phyloP scores from a whole-genome alignment of 2,888 invertebrate genomes.

The Eupithecia subfuscata region DNA sequence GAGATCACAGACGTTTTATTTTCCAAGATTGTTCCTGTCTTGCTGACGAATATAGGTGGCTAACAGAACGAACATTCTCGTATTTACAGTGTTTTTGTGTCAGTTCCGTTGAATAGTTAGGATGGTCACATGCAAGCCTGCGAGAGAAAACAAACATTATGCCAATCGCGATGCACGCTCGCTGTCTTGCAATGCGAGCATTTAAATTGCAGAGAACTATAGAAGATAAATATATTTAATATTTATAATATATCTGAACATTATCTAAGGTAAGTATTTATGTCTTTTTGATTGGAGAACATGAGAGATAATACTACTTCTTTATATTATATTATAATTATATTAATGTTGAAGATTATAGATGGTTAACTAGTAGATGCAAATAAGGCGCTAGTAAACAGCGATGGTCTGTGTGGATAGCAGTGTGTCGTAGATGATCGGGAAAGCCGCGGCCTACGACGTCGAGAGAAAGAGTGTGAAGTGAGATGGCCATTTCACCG shows the following conservation, averaged over 20 bases:
- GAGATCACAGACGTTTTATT: conserved; percentile 50
- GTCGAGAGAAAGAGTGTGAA: conserved; percentile 82
- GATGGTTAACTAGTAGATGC: not conserved
- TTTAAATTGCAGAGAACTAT: conserved; percentile 6
- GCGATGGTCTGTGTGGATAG: conserved; percentile 25
- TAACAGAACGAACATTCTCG: conserved; percentile 64
- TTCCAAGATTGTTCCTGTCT: conserved; percentile 58
- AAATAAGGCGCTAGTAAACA: conserved; percentile 16
- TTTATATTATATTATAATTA: not conserved
- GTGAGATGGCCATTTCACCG: conserved; percentile 83
- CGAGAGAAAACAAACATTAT: conserved; percentile 66
- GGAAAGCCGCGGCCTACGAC: conserved; percentile 70
- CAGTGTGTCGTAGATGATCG: conserved; percentile 48
- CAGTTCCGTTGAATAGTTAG: conserved; percentile 78
- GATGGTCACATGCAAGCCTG: conserved; percentile 75
- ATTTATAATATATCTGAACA: not conserved
- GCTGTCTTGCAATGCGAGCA: conserved; percentile 12
- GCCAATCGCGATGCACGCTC: conserved; percentile 54
- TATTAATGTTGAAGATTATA: not conserved
- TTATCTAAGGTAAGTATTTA: not conserved
- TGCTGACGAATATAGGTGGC: conserved; percentile 53
- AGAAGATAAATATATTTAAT: too few relatives aligned
- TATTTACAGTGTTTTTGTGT: conserved; percentile 75
- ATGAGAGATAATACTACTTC: not conserved
- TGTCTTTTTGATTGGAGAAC: not conserved